A percentile compares a stretch with the other conserved stretches of the same genome.
These are phyloP conservation scores for Eurosta solidaginis DNA, from an alignment of 1,140 invertebrate genomes.

Conservation along the genomic window DNA sequence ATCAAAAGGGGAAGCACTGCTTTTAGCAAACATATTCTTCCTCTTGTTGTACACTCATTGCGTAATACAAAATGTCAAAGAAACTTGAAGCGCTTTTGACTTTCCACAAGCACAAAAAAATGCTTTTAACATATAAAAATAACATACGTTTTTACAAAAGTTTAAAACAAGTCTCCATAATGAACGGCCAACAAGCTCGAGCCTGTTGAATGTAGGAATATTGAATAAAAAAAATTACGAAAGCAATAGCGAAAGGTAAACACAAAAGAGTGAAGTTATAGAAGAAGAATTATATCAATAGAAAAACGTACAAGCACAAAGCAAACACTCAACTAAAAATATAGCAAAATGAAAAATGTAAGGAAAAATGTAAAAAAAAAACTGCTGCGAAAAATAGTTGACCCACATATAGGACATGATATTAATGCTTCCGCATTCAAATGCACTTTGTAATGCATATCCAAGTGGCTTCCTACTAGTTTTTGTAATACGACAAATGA, in stretches of 20 bases:
- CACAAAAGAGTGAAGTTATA: not conserved
- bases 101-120: not conserved
- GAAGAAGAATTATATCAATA: too few relatives aligned
- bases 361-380: not conserved
- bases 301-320: not conserved
- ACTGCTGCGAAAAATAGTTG: not conserved
- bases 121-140: not conserved
- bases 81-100: constrained; percentile 31
- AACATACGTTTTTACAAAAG: not conserved
- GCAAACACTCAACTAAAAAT: not conserved
- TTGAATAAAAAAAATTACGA: too few relatives aligned
- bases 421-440: constrained; percentile 34
- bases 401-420: constrained; percentile 13
- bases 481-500: too few relatives aligned
- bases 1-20: too few relatives aligned
- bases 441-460: not conserved
- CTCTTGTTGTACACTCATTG: not conserved
- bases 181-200: not conserved
- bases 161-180: not conserved
- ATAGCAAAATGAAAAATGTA: not conserved
- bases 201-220: too few relatives aligned
- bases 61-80: constrained; percentile 24
- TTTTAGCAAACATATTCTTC: constrained; percentile 43
- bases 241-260: too few relatives aligned
- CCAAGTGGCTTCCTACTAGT: too few relatives aligned